These are phyloP conservation scores for Melanostoma mellinum DNA, from an alignment of 2,888 invertebrate species.

Conservation along the genomic window DNA sequence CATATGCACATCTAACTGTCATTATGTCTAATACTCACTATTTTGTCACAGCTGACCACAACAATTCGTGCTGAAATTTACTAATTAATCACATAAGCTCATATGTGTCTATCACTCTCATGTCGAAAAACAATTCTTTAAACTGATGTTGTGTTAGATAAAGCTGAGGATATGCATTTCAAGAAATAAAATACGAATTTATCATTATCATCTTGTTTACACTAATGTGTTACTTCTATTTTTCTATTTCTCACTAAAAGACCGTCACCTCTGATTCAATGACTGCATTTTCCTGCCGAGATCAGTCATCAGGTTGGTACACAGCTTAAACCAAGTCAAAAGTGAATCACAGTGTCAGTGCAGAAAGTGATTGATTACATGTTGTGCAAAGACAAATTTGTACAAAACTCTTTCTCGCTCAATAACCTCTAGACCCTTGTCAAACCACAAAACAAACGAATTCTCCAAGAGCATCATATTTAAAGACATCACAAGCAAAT, in stretches of 20 bases:
- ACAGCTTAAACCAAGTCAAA: neutral
- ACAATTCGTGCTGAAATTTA: slow-evolving; percentile 16
- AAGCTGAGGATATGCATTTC: too few relatives aligned
- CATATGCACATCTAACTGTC: neutral
- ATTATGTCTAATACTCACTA: neutral
- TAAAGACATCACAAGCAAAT: neutral
- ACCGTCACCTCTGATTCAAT: neutral
- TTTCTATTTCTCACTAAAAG: neutral
- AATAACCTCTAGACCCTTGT: neutral
- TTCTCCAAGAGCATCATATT: neutral
- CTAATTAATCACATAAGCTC: slow-evolving; percentile 8
- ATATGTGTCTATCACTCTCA: neutral
- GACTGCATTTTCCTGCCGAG: neutral
- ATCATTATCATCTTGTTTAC: neutral
- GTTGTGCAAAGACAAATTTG: neutral
- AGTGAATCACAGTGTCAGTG: neutral
- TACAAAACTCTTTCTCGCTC: neutral
- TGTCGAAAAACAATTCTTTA: neutral
- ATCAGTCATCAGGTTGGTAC: neutral
- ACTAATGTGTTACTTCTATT: neutral
- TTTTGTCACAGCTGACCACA: slow-evolving; percentile 12
- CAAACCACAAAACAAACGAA: neutral
- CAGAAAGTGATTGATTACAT: neutral
- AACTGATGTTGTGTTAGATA: too few relatives aligned
- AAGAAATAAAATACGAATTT: too few relatives aligned